phyloP scores from a whole-genome alignment of 2,888 invertebrate species.

The Yponomeuta sedellus region DNA sequence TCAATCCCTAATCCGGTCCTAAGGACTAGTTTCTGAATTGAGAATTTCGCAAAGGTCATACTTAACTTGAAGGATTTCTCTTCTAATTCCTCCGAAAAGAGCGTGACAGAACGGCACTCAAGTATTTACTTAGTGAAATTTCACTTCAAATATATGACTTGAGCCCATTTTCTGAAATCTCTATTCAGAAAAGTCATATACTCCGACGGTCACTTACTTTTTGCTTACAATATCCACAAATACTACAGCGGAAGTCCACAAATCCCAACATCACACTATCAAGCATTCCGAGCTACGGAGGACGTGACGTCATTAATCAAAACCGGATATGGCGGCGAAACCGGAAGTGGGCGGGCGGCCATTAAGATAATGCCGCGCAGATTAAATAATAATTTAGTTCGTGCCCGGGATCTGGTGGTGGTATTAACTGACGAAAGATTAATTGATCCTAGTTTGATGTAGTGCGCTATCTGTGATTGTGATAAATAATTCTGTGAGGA shows the following conservation, averaged over 20 bases:
- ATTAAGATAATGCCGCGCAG: conserved; percentile 32
- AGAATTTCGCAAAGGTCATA: too few relatives aligned
- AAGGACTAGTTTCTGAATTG: too few relatives aligned
- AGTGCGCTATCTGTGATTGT: not conserved
- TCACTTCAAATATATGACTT: too few relatives aligned
- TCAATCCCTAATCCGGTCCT: too few relatives aligned
- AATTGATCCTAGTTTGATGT: not conserved
- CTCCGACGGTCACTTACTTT: too few relatives aligned
- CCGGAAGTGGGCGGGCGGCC: conserved; percentile 19
- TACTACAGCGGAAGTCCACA: not conserved
- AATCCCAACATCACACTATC: conserved; percentile 3
- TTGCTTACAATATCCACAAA: not conserved
- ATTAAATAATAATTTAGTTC: conserved; percentile 10
- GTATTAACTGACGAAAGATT: not conserved
- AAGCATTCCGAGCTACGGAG: conserved; percentile 12
- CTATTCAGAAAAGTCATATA: too few relatives aligned
- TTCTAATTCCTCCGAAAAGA: too few relatives aligned
- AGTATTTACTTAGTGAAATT: too few relatives aligned
- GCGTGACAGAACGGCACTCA: too few relatives aligned
- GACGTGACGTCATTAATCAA: conserved; percentile 30
- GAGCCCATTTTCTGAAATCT: too few relatives aligned
- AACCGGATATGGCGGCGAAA: conserved; percentile 24
- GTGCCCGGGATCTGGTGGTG: not conserved
- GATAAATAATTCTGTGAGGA: too few relatives aligned
- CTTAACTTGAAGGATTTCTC: too few relatives aligned